Evolutionary conservation across 2,113 vertebrate genomes (phyloP).

Genomic region (Larimichthys crocea): DNA sequence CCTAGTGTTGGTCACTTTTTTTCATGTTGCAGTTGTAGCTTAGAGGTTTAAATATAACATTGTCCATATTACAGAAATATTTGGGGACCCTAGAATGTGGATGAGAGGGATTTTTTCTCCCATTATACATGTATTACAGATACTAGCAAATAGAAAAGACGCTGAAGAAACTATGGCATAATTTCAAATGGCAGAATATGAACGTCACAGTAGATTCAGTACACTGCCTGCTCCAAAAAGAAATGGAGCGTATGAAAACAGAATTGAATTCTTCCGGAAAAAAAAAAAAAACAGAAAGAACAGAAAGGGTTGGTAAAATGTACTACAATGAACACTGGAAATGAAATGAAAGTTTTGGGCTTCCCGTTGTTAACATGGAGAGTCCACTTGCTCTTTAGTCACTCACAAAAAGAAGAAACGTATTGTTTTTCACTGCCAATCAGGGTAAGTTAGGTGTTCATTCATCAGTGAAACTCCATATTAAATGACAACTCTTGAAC

Average conservation of each 20-base stretch:
- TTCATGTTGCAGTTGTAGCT: background rate
- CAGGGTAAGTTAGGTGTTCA: slow-evolving; percentile 37
- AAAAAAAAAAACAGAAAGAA: slow-evolving; percentile 54
- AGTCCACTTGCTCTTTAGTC: slow-evolving; percentile 56
- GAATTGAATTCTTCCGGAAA: slow-evolving; percentile 58
- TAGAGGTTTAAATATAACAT: background rate
- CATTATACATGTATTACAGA: slow-evolving; percentile 33
- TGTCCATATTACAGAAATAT: slow-evolving; percentile 23
- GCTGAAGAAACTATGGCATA: slow-evolving; percentile 34
- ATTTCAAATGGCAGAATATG: slow-evolving; percentile 64
- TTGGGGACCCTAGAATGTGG: background rate
- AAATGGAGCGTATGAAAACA: slow-evolving; percentile 68
- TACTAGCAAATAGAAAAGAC: slow-evolving; percentile 43
- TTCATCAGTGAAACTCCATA: slow-evolving; percentile 33
- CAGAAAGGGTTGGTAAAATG: slow-evolving; percentile 50
- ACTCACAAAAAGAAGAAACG: slow-evolving; percentile 46
- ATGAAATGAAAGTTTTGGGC: slow-evolving; percentile 46
- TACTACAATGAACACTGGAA: slow-evolving; percentile 50
- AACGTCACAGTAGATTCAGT: slow-evolving; percentile 58
- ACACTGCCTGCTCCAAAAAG: slow-evolving; percentile 45
- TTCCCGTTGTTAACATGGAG: slow-evolving; percentile 61
- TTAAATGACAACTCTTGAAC: slow-evolving; percentile 25
- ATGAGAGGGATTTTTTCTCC: slow-evolving; percentile 22
- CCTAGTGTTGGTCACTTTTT: background rate
- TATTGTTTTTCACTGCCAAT: slow-evolving; percentile 36